Percentiles rank a stretch among this genome's conserved stretches.
Conservation (phyloP, 2,888 invertebrate species). For the Plebejus melissa region DNA sequence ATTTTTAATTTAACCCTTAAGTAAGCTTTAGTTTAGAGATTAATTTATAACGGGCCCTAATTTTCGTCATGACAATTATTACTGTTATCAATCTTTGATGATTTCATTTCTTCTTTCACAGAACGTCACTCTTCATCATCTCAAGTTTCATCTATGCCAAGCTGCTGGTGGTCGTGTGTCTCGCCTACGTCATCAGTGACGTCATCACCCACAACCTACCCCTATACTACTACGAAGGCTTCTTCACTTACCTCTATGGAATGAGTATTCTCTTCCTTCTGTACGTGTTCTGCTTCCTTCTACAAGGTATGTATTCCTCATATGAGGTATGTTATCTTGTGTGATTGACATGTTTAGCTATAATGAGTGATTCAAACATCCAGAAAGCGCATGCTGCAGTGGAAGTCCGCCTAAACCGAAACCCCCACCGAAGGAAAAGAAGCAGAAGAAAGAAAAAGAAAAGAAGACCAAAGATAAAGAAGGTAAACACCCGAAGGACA, state of each 20-base stretch:
- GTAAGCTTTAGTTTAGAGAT: not conserved
- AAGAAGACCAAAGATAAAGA: conserved; percentile 82
- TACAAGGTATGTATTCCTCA: conserved; percentile 80
- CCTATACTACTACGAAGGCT: conserved; percentile 95
- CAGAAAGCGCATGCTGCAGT: conserved; percentile 91
- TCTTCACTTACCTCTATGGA: conserved; percentile 96
- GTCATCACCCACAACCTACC: conserved; percentile 95
- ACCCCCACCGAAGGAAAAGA: conserved; percentile 83
- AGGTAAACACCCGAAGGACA: conserved; percentile 74
- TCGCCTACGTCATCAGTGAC: conserved; percentile 96
- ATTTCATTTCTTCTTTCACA: conserved; percentile 66
- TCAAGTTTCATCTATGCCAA: conserved; percentile 98
- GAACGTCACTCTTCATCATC: conserved; percentile 96
- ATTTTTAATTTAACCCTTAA: too few relatives aligned
- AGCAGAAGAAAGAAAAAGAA: conserved; percentile 83
- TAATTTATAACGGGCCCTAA: too few relatives aligned
- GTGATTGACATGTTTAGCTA: not conserved
- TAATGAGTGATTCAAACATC: conserved; percentile 17
- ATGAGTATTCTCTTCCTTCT: conserved; percentile 95
- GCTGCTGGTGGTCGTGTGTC: conserved; percentile 94
- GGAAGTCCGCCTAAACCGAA: conserved; percentile 83
- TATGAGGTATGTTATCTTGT: not conserved
- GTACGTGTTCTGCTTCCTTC: conserved; percentile 96
- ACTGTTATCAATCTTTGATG: conserved; percentile 20
- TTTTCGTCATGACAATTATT: not conserved